phyloP scores from a whole-genome alignment of 2,797 vertebrate genomes.

The Sitta carolinensis region DNA sequence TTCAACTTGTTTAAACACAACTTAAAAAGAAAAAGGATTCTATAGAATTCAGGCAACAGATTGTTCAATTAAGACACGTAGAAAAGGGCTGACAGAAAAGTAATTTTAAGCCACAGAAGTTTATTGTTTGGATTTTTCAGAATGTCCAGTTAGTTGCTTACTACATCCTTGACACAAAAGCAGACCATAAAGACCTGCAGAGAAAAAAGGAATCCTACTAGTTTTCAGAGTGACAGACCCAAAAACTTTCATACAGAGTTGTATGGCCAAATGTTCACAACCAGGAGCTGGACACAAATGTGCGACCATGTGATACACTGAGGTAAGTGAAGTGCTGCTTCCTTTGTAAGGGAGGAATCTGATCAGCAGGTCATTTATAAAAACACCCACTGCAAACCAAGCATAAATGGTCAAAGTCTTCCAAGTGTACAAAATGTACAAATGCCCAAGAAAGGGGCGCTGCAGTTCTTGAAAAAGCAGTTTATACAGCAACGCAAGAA shows the following conservation, averaged over 20 bases:
- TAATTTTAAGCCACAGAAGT: not conserved
- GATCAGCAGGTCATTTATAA: not conserved
- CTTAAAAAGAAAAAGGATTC: not conserved
- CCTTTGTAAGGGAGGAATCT: not conserved
- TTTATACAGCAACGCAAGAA: not conserved
- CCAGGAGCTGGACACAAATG: not conserved
- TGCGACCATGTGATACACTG: not conserved
- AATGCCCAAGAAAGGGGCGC: not conserved
- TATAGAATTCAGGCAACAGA: not conserved
- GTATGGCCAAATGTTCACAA: not conserved
- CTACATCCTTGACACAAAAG: not conserved
- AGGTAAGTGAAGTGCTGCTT: not conserved
- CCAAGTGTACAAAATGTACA: not conserved
- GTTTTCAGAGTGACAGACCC: not conserved
- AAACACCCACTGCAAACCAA: not conserved
- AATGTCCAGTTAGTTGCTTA: not conserved
- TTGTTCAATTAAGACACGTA: not conserved
- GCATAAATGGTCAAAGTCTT: not conserved
- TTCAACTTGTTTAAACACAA: not conserved
- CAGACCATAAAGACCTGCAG: not conserved
- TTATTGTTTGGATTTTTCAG: not conserved
- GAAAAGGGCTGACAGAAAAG: not conserved
- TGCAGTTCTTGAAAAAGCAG: not conserved
- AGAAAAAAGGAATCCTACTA: not conserved
- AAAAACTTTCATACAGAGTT: not conserved